Evolutionary conservation across 2,113 vertebrate genomes (phyloP).

Genomic region (Picathartes gymnocephalus): DNA sequence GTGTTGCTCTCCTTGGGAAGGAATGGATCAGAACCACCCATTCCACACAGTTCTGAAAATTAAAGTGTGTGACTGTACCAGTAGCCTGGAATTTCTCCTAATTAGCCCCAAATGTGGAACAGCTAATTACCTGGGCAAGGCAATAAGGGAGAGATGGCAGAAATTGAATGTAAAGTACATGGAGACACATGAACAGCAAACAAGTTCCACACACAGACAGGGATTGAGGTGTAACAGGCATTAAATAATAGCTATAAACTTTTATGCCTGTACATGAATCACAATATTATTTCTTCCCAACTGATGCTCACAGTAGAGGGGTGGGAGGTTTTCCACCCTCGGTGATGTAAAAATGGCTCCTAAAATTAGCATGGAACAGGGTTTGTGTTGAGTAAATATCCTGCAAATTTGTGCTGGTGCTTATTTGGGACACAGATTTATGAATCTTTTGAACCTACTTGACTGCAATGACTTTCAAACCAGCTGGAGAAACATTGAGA

Average conservation of each 20-base stretch:
- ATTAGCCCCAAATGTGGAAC: conserved; percentile 27
- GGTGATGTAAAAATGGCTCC: background rate
- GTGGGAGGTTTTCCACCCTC: background rate
- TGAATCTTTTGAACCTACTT: background rate
- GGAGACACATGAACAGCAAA: background rate
- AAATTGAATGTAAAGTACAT: background rate
- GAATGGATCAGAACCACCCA: background rate
- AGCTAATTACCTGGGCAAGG: conserved; percentile 32
- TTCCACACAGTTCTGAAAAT: background rate
- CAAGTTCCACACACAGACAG: background rate
- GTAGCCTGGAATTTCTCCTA: conserved; percentile 20
- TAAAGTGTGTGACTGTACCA: background rate
- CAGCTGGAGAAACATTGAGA: background rate
- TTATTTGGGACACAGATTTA: background rate
- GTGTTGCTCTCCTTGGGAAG: background rate
- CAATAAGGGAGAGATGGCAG: background rate
- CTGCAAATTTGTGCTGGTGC: background rate
- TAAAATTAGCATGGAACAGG: background rate
- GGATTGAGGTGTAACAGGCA: background rate
- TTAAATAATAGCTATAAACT: conserved; percentile 13
- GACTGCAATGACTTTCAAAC: background rate
- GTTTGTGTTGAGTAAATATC: background rate
- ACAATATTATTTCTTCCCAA: background rate
- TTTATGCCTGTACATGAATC: background rate
- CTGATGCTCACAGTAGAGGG: background rate